Evolutionary conservation across 1,140 invertebrate genomes (phyloP).

Genomic region (Mactra quadrangularis): DNA sequence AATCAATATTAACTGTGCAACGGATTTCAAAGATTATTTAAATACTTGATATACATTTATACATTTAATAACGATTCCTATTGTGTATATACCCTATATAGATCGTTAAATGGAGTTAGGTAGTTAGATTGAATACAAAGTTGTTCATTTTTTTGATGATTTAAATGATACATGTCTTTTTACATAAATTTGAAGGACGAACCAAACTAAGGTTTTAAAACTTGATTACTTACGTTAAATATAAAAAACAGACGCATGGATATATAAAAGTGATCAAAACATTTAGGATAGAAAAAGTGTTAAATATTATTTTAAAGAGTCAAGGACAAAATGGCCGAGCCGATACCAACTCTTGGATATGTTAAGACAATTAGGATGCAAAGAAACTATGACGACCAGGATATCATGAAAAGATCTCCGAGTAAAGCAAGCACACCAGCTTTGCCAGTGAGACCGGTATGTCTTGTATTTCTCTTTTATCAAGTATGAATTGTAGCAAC

Average conservation of each 20-base stretch:
- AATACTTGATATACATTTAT: not conserved
- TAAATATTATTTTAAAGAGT: no score
- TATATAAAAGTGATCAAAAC: no score
- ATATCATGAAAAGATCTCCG: conserved; percentile 1
- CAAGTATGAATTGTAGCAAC: no score
- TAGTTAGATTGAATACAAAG: no score
- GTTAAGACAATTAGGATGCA: conserved; percentile 50
- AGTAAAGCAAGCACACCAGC: conserved; percentile 9
- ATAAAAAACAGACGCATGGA: no score
- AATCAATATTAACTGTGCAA: conserved; percentile 25
- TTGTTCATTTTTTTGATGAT: no score
- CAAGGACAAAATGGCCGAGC: conserved; percentile 17
- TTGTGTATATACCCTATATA: not conserved
- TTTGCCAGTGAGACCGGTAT: conserved; percentile 38
- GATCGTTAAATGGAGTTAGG: no score
- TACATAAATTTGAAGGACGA: no score
- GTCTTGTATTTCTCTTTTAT: not conserved
- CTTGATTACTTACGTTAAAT: no score
- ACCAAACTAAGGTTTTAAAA: no score
- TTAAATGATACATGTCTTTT: no score
- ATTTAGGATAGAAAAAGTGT: no score
- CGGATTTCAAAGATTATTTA: not conserved
- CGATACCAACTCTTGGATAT: conserved; percentile 10
- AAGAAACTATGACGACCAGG: conserved; percentile 40
- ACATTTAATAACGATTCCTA: conserved; percentile 30